Evolutionary conservation across 92 coral and sea anemone species (phyloP).

Genomic region (Porites lobata): DNA sequence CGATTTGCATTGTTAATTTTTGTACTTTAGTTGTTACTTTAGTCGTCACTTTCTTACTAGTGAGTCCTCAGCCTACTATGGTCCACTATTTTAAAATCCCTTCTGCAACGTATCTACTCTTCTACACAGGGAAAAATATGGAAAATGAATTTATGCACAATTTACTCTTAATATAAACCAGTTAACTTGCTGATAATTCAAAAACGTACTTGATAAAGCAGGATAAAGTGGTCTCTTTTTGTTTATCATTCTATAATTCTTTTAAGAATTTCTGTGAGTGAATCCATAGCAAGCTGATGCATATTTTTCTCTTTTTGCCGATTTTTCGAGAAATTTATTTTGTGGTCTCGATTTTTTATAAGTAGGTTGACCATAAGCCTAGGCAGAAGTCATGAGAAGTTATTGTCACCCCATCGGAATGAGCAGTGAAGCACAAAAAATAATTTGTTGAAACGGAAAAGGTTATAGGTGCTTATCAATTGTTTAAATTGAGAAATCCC

Average conservation of each 20-base stretch:
- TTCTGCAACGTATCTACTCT: too few relatives aligned
- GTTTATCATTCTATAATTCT: not conserved
- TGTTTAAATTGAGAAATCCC: constrained; percentile 41
- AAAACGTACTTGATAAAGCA: not conserved
- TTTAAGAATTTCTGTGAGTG: not conserved
- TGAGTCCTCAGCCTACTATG: too few relatives aligned
- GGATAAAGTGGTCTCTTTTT: not conserved
- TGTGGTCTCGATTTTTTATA: too few relatives aligned
- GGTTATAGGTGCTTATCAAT: constrained; percentile 35
- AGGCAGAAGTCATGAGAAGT: not conserved
- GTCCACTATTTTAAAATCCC: too few relatives aligned
- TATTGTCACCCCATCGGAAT: not conserved
- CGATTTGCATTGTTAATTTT: too few relatives aligned
- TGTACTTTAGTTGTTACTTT: too few relatives aligned
- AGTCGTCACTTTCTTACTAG: too few relatives aligned
- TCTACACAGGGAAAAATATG: not conserved
- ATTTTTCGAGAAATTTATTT: not conserved
- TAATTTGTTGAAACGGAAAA: constrained; percentile 23
- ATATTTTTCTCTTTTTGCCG: not conserved
- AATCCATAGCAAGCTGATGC: too few relatives aligned
- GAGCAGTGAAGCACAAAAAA: not conserved
- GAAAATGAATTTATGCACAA: not conserved
- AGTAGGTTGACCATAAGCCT: not conserved
- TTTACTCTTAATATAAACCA: not conserved
- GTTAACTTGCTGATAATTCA: constrained; percentile 9